Conservation (phyloP, 1,140 invertebrate species). For the Copidosoma floridanum region DNA sequence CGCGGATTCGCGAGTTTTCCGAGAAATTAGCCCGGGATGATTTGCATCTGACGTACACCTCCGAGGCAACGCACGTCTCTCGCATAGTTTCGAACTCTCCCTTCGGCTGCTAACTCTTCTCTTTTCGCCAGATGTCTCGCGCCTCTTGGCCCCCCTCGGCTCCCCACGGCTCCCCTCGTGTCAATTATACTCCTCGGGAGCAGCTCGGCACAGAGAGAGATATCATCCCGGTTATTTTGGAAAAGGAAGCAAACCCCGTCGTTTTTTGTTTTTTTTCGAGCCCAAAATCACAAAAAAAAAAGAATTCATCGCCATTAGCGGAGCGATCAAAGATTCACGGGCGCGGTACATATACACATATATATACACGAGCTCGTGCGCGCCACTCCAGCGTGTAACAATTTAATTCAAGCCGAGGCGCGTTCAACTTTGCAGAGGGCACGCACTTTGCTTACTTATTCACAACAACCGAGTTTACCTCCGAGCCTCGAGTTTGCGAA, state of each 20-base stretch:
- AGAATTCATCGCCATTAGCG: constrained; percentile 46
- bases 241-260: no score
- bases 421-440: constrained; percentile 53
- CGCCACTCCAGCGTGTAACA: constrained; percentile 54
- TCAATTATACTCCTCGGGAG: constrained; percentile 38
- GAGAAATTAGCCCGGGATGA: constrained; percentile 54
- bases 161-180: constrained; percentile 27
- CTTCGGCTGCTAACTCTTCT: constrained; percentile 8
- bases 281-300: no score
- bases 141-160: constrained; percentile 11
- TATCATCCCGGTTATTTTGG: constrained; percentile 25
- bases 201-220: constrained; percentile 19
- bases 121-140: constrained; percentile 40
- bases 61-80: constrained; percentile 48
- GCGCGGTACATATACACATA: constrained; percentile 33
- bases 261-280: no score
- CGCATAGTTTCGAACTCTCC: constrained; percentile 45
- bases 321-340: constrained; percentile 50
- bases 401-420: constrained; percentile 50
- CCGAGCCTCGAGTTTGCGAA: constrained; percentile 26
- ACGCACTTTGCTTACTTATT: constrained; percentile 57
- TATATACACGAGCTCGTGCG: constrained; percentile 29
- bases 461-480: constrained; percentile 54
- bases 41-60: constrained; percentile 54
- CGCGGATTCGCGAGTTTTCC: constrained; percentile 47